A percentile compares a stretch with the other conserved stretches of the same genome.
Conservation (phyloP, 2,113 vertebrate species). For the Paramisgurnus dabryanus region DNA sequence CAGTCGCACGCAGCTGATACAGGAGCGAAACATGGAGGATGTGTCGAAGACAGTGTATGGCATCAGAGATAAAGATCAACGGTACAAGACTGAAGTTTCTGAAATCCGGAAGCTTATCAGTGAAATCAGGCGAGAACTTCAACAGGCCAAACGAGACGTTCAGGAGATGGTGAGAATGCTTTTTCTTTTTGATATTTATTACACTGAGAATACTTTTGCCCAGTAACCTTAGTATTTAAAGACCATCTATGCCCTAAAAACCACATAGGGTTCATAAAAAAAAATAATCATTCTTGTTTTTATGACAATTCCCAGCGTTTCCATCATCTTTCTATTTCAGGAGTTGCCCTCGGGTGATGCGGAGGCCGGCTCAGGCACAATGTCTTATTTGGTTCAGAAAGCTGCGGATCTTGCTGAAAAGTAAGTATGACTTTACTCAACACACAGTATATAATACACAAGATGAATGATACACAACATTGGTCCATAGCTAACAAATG, state of each 20-base stretch:
- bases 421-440: too few species aligned
- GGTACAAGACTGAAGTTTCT: conserved; percentile 67
- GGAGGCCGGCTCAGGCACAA: conserved; percentile 54
- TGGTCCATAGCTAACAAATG: too few species aligned
- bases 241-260: too few species aligned
- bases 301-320: not conserved
- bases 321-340: conserved; percentile 58
- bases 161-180: conserved; percentile 63
- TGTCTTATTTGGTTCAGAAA: conserved; percentile 76
- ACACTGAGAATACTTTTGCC: not conserved
- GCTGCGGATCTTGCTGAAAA: conserved; percentile 74
- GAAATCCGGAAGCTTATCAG: conserved; percentile 68
- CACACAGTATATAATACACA: not conserved
- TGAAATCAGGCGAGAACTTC: conserved; percentile 73
- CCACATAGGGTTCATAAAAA: not conserved
- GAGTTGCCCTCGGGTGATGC: conserved; percentile 69
- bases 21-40: conserved; percentile 67
- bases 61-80: conserved; percentile 62
- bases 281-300: not conserved
- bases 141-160: conserved; percentile 64
- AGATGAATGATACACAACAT: not conserved
- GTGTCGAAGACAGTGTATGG: conserved; percentile 51
- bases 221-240: not conserved
- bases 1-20: conserved; percentile 65
- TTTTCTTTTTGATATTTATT: accelerated